Percentiles rank a stretch among this genome's conserved stretches.
phyloP scores from a whole-genome alignment of 2,797 vertebrate species.

The Glossophaga mutica region DNA sequence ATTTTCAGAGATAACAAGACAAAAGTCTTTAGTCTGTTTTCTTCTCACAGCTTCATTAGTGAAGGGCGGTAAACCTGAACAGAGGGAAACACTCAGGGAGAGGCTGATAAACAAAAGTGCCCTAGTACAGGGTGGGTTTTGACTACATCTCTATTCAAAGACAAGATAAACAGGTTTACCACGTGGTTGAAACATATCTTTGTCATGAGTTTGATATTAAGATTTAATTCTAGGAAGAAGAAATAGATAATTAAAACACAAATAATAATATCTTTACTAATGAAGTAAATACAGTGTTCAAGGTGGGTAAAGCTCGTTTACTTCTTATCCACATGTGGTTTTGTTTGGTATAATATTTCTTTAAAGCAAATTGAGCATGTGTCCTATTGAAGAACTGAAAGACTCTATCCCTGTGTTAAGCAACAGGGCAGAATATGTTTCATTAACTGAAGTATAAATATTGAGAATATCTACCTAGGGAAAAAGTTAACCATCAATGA shows the following conservation, averaged over 20 bases:
- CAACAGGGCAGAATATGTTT: neutral
- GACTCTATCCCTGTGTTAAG: neutral
- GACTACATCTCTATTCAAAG: neutral
- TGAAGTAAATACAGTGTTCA: neutral
- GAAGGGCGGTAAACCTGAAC: slow-evolving; percentile 26
- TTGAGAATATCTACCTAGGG: neutral
- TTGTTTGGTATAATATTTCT: neutral
- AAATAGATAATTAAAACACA: neutral
- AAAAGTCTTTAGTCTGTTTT: slow-evolving; percentile 21
- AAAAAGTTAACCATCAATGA: neutral
- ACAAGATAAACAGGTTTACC: slow-evolving; percentile 34
- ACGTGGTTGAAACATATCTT: slow-evolving; percentile 18
- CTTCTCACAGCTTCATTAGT: slow-evolving; percentile 63
- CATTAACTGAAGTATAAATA: slow-evolving; percentile 11
- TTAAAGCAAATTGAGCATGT: neutral
- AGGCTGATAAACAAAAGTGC: slow-evolving; percentile 58
- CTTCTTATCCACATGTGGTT: neutral
- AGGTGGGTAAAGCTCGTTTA: neutral
- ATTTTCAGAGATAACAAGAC: slow-evolving; percentile 68
- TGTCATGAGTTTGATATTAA: neutral
- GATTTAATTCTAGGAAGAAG: neutral
- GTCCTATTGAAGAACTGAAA: neutral
- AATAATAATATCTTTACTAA: neutral
- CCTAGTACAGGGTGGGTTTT: neutral
- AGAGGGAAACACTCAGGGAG: slow-evolving; percentile 17